Conservation (phyloP, 1,140 invertebrate genomes). For the Triops cancriformis region DNA sequence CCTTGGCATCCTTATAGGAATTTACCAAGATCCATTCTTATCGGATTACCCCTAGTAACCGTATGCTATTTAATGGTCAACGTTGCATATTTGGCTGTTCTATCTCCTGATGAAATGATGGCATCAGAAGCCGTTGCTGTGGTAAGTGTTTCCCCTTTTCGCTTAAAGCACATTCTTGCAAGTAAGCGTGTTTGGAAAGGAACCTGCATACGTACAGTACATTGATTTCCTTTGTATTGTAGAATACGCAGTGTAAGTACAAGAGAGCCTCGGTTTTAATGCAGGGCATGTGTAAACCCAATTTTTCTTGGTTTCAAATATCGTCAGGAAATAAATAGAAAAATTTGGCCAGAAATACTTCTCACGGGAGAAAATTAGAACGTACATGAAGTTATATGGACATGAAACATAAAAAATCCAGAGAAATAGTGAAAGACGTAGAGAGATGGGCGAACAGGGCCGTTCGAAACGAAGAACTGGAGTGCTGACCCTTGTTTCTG, state of each 20-base stretch:
- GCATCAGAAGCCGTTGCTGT: constrained; percentile 93
- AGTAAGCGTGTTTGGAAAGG: background rate
- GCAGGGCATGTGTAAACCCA: constrained; percentile 19
- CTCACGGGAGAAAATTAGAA: too few species aligned
- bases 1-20: constrained; percentile 58
- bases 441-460: too few species aligned
- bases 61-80: constrained; percentile 93
- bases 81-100: constrained; percentile 91
- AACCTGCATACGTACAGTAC: background rate
- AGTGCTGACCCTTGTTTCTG: too few species aligned
- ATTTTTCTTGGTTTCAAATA: background rate
- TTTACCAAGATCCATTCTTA: constrained; percentile 88
- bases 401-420: too few species aligned
- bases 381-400: too few species aligned
- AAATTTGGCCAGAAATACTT: too few species aligned
- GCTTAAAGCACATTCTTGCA: background rate
- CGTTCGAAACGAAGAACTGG: too few species aligned
- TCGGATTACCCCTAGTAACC: constrained; percentile 91
- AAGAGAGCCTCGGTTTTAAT: background rate
- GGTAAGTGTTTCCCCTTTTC: constrained; percentile 46
- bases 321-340: too few species aligned
- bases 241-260: background rate
- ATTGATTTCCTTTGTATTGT: background rate
- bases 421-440: too few species aligned
- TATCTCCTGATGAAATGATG: constrained; percentile 90